Evolutionary conservation across 2,797 vertebrate species (phyloP).

Genomic region (Bovichtus variegatus): DNA sequence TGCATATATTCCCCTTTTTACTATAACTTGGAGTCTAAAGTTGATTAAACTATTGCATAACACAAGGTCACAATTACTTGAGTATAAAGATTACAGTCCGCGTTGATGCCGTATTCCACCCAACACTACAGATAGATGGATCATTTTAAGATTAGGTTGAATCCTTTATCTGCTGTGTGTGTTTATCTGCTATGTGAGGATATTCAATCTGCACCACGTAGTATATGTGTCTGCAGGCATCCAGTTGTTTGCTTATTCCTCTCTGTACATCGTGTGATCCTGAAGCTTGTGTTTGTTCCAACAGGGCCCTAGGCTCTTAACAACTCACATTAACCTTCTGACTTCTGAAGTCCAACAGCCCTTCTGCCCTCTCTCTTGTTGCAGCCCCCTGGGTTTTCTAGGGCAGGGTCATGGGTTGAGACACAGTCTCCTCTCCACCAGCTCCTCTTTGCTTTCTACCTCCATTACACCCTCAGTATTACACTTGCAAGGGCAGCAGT

Average conservation of each 20-base stretch:
- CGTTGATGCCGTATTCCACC: conserved; percentile 12
- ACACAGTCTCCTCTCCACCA: conserved; percentile 8
- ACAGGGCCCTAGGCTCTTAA: conserved; percentile 13
- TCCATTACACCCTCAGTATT: conserved; percentile 3
- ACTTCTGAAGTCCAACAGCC: conserved; percentile 43
- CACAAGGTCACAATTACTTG: background rate
- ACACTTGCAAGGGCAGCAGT: conserved; percentile 24
- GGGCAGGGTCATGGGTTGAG: conserved; percentile 26
- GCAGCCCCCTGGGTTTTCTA: conserved; percentile 25
- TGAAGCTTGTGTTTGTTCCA: conserved; percentile 21
- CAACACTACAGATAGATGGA: background rate
- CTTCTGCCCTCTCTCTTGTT: conserved; percentile 32
- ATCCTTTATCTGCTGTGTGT: background rate
- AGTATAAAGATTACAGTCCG: conserved; percentile 5
- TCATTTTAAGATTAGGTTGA: background rate
- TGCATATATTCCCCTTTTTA: background rate
- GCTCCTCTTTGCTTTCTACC: conserved; percentile 22
- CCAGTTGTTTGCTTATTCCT: conserved; percentile 6
- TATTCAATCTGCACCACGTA: conserved; percentile 16
- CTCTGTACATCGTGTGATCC: conserved; percentile 9
- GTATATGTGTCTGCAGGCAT: conserved; percentile 13
- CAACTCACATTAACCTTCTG: conserved; percentile 62
- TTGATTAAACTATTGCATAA: background rate
- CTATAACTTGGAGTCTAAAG: background rate
- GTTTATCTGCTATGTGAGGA: background rate